These are phyloP conservation scores for Eristalinus sepulchralis DNA, from an alignment of 2,888 invertebrate genomes.

Conservation along the genomic window DNA sequence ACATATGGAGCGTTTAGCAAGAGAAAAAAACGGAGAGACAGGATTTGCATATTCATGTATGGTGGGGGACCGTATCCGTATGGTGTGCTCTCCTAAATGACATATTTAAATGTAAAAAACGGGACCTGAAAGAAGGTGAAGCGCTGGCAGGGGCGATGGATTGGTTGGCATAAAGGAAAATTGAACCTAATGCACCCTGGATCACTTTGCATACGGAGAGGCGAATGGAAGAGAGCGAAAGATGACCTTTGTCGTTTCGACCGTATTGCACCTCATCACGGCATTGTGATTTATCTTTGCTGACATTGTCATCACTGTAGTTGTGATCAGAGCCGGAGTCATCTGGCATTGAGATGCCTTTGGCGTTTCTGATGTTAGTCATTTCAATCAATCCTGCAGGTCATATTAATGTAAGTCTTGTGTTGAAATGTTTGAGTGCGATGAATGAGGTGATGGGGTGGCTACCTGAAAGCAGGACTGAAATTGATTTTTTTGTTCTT, in stretches of 20 bases:
- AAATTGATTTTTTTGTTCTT: no score
- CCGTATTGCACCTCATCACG: constrained; percentile 60
- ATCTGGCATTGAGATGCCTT: not conserved
- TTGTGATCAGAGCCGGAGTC: not conserved
- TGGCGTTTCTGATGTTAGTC: not conserved
- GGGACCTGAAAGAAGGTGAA: not conserved
- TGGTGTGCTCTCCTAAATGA: constrained; percentile 22
- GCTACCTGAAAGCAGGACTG: no score
- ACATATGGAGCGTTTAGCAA: constrained; percentile 30
- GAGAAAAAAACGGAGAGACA: not conserved
- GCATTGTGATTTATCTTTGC: constrained; percentile 43
- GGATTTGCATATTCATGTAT: constrained; percentile 60
- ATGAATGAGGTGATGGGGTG: no score
- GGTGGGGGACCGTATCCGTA: not conserved
- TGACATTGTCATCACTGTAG: constrained; percentile 30
- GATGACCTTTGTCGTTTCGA: constrained; percentile 46
- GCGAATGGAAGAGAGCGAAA: constrained; percentile 16
- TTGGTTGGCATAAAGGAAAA: constrained; percentile 10
- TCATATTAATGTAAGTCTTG: not conserved
- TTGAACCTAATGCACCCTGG: constrained; percentile 52
- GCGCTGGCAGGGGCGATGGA: not conserved
- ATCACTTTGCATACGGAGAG: constrained; percentile 31
- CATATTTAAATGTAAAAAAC: constrained; percentile 34
- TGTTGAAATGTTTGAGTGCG: not conserved
- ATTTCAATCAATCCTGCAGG: not conserved